Base-by-base conservation (phyloP, 2,113 vertebrate species). In the Ptilonorhynchus violaceus region DNA sequence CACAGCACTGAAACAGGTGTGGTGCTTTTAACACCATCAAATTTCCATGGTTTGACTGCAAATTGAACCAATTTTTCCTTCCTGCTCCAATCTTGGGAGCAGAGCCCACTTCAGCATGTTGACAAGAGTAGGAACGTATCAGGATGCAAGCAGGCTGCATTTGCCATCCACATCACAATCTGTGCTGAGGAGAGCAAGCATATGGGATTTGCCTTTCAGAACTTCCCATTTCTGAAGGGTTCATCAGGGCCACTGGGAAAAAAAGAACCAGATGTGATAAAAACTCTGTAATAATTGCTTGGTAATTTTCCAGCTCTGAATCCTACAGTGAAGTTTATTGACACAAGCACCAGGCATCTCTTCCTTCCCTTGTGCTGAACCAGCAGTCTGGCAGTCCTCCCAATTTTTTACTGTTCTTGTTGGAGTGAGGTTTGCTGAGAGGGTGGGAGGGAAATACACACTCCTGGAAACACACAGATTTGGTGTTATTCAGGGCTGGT, bases 241-340 rank as follows among this genome's bases (percentile, higher is more conserved):
- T 85, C 80, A 95, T 89, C 68, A 66, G 28, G 56, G 87, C 74
- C 89, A 88, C 22, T 24, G 80, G 73, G 83, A 88, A 95, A 94
- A 88, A 96, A 95, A 85, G 84, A 91, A 90, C 47, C 85, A 96
- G 96, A 96, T 96, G 92, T 95, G 90, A 97, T 86, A 92, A 95
- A 96, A 95, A 94, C 80, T 96, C 94, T 85, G 83, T 69, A 92
- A 78, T 96, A 92, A 96, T 88, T 96, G 70, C 74, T 95, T 96
- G 91, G 92, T 90, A 86, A 76, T 88, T 94, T 97, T 94, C 96
- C 95, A 97, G 82, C 63, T 79, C 78, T 88, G 92, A 96, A 95
- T 83, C 68, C 87, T 84, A 75, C 81, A 92, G 89, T n/a, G 88
- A 77, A 92, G 53, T 95, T 95, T 93, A 90, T 12, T 97, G 96